Base-by-base conservation (phyloP, 2,888 invertebrate species). In the Lamellibrachia columna region DNA sequence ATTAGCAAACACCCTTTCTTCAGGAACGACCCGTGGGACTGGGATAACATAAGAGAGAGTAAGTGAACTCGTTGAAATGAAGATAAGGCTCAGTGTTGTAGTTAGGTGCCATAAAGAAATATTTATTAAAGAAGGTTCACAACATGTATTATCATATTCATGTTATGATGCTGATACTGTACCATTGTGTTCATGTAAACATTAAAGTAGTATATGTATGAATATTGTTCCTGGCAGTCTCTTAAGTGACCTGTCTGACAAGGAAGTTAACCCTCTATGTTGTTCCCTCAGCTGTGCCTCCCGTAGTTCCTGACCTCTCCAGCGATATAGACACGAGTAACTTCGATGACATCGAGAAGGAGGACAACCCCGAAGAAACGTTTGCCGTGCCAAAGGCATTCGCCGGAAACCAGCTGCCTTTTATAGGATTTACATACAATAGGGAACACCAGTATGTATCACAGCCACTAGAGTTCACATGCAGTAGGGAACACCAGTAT, bases 271-370 rank as follows among this genome's bases (percentile, higher is more conserved):
- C 90, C 53, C 3, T 91, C 6, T 15, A 7, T n/a, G 40, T 91
- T 53, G 53, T 28, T n/a, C 75, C 93, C 94, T 9, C 93, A 96
- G 97, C 96, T 92, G 96, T 98, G 91, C 99, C 99, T 2, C 99
- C 99, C 0, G 99, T 99, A 11, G 99, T 99, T 22, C 99, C 99
- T 22, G 99, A 99, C 96, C 97, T 99, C 92, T 97, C 98, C 40
- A 98, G 99, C 94, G 99, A 99, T 96, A 99, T 99, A 96, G 99
- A 99, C 96, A 99, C 99, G 0, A 98, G 99, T 95, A 99, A 99
- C 97, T 99, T 99, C 97, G 99, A 99, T 97, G 99, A 99, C 95
- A 98, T 99, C 94, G 99, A 99, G 95, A 98, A 98, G 96, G 98
- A 99, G 94, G 99, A 99, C 96, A 98, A 98, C 52, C 95, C 98